A percentile compares a stretch with the other conserved stretches of the same genome.
phyloP scores from a whole-genome alignment of 2,888 invertebrate species.

The Catocala sponsa region DNA sequence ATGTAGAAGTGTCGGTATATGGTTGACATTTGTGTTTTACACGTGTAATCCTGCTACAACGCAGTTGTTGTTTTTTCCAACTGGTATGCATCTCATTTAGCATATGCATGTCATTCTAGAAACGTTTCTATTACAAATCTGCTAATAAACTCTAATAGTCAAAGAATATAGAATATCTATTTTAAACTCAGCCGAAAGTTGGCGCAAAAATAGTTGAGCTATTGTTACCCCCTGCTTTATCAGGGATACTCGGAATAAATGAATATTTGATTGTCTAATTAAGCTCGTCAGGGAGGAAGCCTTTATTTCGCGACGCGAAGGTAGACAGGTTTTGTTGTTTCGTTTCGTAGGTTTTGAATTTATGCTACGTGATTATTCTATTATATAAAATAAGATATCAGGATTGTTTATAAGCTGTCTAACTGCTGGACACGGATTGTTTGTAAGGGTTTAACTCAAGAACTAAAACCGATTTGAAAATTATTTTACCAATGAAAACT shows the following conservation, averaged over 20 bases:
- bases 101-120: too few relatives aligned
- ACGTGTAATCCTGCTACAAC: too few relatives aligned
- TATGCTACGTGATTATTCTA: slow-evolving; percentile 8
- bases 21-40: too few relatives aligned
- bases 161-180: slow-evolving; percentile 16
- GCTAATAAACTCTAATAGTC: background rate
- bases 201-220: slow-evolving; percentile 37
- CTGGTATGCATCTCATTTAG: too few relatives aligned
- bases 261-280: slow-evolving; percentile 83
- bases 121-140: background rate
- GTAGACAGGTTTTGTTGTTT: slow-evolving; percentile 35
- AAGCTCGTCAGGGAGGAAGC: slow-evolving; percentile 60
- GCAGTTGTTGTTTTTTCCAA: too few relatives aligned
- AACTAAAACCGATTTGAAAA: too few relatives aligned
- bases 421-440: too few relatives aligned
- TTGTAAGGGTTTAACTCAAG: too few relatives aligned
- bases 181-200: slow-evolving; percentile 30
- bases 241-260: slow-evolving; percentile 75
- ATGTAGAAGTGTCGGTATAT: too few relatives aligned
- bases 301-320: slow-evolving; percentile 49
- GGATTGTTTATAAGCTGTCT: background rate
- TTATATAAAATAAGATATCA: background rate
- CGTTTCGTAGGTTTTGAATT: slow-evolving; percentile 26
- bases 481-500: too few relatives aligned
- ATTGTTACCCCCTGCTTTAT: slow-evolving; percentile 58